Conservation (phyloP, 2,888 invertebrate genomes). For the Philereme transversata region DNA sequence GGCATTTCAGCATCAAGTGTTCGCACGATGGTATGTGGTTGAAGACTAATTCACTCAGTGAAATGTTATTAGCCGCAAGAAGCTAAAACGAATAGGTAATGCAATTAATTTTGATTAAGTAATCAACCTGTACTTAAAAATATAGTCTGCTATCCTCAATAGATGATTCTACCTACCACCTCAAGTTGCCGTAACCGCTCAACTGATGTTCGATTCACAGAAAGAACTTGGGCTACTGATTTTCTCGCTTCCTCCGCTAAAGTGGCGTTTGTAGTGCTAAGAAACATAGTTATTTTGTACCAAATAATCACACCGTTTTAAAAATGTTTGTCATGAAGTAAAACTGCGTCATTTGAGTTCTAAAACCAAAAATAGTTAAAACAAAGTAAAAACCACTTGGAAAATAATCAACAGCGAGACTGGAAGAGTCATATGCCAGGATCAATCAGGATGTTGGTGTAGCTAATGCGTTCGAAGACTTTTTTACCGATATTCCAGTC, state of each 20-base stretch:
- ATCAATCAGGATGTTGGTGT: no score
- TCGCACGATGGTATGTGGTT: constrained; percentile 52
- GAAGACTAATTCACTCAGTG: constrained; percentile 51
- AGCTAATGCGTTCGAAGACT: no score
- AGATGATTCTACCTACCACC: constrained; percentile 14
- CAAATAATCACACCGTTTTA: background rate
- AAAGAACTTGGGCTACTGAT: constrained; percentile 14
- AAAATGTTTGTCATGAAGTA: no score
- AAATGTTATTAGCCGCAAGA: constrained; percentile 48
- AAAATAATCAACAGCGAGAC: no score
- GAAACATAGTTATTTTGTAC: background rate
- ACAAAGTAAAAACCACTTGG: no score
- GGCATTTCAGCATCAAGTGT: constrained; percentile 51
- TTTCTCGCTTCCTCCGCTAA: constrained; percentile 9
- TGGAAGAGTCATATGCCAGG: no score
- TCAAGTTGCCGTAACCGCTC: constrained; percentile 42
- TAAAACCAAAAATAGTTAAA: no score
- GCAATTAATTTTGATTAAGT: no score
- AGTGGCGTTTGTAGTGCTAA: constrained; percentile 16
- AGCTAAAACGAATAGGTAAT: constrained; percentile 32
- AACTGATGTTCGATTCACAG: constrained; percentile 5
- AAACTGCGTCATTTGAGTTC: no score
- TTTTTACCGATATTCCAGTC: no score
- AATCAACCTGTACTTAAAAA: no score
- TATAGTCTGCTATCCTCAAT: no score